Evolutionary conservation across 2,113 vertebrate genomes (phyloP).

Genomic region (Serilophus lunatus): DNA sequence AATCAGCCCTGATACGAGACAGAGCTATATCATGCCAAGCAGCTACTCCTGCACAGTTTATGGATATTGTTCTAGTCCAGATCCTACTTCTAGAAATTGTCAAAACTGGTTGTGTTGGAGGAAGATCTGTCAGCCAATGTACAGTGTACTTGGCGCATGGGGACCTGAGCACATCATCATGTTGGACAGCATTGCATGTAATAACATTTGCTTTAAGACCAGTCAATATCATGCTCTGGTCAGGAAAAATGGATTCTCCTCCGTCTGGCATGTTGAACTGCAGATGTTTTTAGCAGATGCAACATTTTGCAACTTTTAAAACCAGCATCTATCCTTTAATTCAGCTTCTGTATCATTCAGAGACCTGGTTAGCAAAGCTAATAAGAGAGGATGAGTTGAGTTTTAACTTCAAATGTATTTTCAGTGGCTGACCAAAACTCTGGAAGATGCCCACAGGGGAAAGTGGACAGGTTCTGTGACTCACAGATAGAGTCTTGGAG

Average conservation of each 20-base stretch:
- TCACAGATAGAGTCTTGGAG: background rate
- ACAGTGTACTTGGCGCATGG: rapidly evolving
- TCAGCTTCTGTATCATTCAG: background rate
- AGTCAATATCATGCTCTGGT: background rate
- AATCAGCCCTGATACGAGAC: background rate
- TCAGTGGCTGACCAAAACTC: background rate
- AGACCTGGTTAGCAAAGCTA: background rate
- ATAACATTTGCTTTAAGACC: background rate
- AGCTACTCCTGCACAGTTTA: background rate
- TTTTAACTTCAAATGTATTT: background rate
- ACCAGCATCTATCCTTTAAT: background rate
- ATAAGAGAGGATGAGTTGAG: background rate
- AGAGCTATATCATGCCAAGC: background rate
- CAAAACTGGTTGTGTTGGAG: background rate
- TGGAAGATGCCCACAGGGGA: background rate
- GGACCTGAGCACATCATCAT: background rate
- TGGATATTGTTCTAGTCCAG: background rate
- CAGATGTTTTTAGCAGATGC: background rate
- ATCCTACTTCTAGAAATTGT: background rate
- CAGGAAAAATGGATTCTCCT: background rate
- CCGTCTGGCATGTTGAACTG: background rate
- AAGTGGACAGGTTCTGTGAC: background rate
- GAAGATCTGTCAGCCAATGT: background rate
- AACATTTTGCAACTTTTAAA: background rate
- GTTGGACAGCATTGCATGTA: background rate